These are phyloP conservation scores for Polydrusus pterygomalis DNA, from an alignment of 2,888 invertebrate species.

Conservation along the genomic window DNA sequence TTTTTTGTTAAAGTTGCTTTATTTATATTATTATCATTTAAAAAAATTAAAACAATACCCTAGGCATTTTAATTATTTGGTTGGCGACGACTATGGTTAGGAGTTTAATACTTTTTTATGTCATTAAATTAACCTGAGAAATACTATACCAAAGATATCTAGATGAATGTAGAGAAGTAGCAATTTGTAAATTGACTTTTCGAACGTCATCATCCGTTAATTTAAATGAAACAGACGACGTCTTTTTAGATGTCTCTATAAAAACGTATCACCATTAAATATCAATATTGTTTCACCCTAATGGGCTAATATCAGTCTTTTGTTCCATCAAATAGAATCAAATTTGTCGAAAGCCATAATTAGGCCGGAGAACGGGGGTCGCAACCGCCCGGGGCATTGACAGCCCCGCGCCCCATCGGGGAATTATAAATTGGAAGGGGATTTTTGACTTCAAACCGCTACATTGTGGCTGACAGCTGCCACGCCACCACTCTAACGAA, in stretches of 20 bases:
- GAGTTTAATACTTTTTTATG: too few species aligned
- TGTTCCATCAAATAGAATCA: conserved; percentile 60
- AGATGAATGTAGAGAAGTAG: too few species aligned
- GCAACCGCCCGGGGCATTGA: conserved; percentile 39
- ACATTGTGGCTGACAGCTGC: conserved; percentile 73
- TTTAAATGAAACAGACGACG: too few species aligned
- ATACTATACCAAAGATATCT: too few species aligned
- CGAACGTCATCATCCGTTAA: too few species aligned
- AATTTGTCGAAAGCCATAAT: conserved; percentile 67
- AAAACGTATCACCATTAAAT: conserved; percentile 17
- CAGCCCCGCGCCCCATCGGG: conserved; percentile 60
- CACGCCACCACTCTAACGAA: conserved; percentile 69
- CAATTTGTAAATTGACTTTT: too few species aligned
- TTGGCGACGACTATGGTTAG: too few species aligned
- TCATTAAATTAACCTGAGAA: too few species aligned
- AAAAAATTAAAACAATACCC: too few species aligned
- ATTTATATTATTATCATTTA: too few species aligned
- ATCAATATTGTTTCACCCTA: conserved; percentile 10
- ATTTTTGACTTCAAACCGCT: conserved; percentile 71
- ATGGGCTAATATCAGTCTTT: conserved; percentile 35
- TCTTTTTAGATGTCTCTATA: not conserved
- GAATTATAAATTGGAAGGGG: conserved; percentile 70
- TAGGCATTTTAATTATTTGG: too few species aligned
- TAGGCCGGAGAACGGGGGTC: conserved; percentile 61
- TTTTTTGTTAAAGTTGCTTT: too few species aligned